Evolutionary conservation across 2,797 vertebrate genomes (phyloP).

Genomic region (Podarcis lilfordi): DNA sequence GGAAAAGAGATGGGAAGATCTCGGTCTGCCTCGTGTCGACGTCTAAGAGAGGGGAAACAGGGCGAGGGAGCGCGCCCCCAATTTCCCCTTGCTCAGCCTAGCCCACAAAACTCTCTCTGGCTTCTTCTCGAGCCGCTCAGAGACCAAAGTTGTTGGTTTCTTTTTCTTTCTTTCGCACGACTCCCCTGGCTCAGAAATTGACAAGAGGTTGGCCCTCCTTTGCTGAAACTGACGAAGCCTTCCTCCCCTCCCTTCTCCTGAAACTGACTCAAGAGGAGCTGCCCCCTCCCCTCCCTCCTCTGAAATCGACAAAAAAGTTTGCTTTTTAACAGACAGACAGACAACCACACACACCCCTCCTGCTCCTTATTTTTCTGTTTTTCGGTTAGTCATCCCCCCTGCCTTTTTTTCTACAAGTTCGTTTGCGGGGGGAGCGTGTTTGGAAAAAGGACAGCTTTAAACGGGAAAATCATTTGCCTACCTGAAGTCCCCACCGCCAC

Average conservation of each 20-base stretch:
- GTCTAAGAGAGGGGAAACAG: slow-evolving; percentile 60
- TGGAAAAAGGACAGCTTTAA: neutral
- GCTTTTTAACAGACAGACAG: slow-evolving; percentile 22
- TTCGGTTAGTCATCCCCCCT: neutral
- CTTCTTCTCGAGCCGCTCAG: slow-evolving; percentile 48
- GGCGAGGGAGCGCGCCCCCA: slow-evolving; percentile 21
- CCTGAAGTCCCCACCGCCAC: no score
- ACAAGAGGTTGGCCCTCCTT: slow-evolving; percentile 6
- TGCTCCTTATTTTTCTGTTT: no score
- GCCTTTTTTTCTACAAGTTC: no score
- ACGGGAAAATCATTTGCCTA: neutral
- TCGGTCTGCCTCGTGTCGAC: slow-evolving; percentile 70
- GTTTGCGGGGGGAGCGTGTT: neutral
- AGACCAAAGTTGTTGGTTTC: neutral
- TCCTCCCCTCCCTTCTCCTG: slow-evolving; percentile 56
- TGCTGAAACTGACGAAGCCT: neutral
- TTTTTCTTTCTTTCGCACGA: neutral
- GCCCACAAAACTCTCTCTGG: neutral
- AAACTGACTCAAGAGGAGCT: slow-evolving; percentile 45
- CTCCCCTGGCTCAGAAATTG: slow-evolving; percentile 15
- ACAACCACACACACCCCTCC: no score
- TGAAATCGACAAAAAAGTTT: slow-evolving; percentile 9
- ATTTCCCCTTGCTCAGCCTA: slow-evolving; percentile 23
- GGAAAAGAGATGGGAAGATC: neutral
- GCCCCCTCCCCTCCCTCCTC: slow-evolving; percentile 55